Conservation (phyloP, 1,140 invertebrate genomes). For the Caerostris darwini region DNA sequence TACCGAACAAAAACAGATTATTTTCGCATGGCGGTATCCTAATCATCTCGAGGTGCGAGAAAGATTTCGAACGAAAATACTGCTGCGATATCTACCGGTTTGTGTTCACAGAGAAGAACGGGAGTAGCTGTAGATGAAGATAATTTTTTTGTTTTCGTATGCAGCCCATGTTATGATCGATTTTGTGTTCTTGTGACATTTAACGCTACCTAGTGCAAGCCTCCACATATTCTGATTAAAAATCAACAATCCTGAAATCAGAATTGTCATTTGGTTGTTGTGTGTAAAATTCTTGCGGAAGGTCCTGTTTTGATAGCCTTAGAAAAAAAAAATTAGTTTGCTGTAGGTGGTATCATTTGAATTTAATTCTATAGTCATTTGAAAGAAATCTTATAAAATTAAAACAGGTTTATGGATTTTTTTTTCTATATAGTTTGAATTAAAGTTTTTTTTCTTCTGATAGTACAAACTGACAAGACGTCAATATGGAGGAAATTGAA, state of each 20-base stretch:
- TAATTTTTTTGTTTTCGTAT: slow-evolving; percentile 28
- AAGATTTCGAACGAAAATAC: not conserved
- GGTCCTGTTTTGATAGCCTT: not conserved
- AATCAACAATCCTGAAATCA: not conserved
- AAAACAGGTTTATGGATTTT: not conserved
- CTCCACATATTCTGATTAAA: not conserved
- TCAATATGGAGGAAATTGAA: slow-evolving; percentile 69
- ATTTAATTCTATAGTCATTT: not conserved
- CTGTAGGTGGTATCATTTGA: not conserved
- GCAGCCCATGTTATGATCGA: slow-evolving; percentile 41
- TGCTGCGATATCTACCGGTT: slow-evolving; percentile 19
- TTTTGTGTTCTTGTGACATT: slow-evolving; percentile 63
- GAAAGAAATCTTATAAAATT: not conserved
- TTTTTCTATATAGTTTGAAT: not conserved
- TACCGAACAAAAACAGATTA: not conserved
- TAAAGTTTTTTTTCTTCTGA: too few species aligned
- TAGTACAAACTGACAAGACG: not conserved
- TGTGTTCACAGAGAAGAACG: not conserved
- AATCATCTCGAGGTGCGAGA: not conserved
- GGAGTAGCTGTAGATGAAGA: slow-evolving; percentile 36
- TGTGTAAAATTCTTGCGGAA: too few species aligned
- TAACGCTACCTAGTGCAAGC: not conserved
- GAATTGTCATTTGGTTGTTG: too few species aligned
- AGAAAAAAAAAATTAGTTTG: not conserved
- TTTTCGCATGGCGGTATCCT: not conserved